Evolutionary conservation across 2,797 vertebrate species (phyloP).

Genomic region (Cyprinodon diabolis): DNA sequence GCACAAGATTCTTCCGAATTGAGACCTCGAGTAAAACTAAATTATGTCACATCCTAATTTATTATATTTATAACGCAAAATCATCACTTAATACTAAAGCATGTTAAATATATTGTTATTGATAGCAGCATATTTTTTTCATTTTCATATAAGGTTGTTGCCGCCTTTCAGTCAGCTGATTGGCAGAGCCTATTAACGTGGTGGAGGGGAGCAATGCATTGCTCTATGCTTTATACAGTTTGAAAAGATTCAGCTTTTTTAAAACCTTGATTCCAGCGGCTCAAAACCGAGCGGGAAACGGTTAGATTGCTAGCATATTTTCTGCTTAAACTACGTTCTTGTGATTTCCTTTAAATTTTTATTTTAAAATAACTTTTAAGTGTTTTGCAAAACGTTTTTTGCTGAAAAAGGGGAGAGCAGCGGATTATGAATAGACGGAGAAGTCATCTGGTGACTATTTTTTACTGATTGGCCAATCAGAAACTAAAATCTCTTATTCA

Average conservation of each 20-base stretch:
- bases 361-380: no score
- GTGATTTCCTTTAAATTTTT: background rate
- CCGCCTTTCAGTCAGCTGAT: background rate
- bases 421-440: background rate
- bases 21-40: background rate
- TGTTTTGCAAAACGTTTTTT: no score
- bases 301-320: background rate
- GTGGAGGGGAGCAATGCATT: background rate
- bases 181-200: background rate
- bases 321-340: background rate
- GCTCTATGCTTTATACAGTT: background rate
- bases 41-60: background rate
- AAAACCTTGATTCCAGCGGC: background rate
- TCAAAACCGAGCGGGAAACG: background rate
- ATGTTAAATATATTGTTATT: background rate
- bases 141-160: background rate
- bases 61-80: background rate
- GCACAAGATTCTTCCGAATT: background rate
- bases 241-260: background rate
- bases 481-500: background rate
- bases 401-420: background rate
- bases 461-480: background rate
- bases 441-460: background rate
- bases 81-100: background rate
- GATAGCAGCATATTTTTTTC: no score